Percentiles rank a stretch among this genome's conserved stretches.
Evolutionary conservation across 2,113 vertebrate species (phyloP).

Genomic region (Gracilinanus agilis): DNA sequence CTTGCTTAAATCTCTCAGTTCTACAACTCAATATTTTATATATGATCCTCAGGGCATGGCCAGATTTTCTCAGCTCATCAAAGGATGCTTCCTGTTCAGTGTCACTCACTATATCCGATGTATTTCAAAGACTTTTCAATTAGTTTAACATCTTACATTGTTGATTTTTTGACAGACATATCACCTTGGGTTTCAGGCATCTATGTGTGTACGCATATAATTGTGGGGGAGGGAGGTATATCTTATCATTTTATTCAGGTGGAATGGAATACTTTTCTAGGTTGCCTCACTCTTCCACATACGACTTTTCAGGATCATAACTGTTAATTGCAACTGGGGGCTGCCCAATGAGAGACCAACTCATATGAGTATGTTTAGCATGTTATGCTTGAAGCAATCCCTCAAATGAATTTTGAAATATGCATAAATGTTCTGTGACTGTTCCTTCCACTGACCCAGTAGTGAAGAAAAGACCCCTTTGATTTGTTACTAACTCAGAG

Average conservation of each 20-base stretch:
- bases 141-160: not conserved
- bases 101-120: not conserved
- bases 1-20: not conserved
- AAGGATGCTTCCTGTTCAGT: not conserved
- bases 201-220: not conserved
- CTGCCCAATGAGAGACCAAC: not conserved
- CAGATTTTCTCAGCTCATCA: not conserved
- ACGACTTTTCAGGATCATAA: not conserved
- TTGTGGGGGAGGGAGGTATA: not conserved
- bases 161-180: not conserved
- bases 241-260: not conserved
- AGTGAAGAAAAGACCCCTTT: not conserved
- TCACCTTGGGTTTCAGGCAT: not conserved
- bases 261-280: not conserved
- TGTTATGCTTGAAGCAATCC: not conserved
- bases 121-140: not conserved
- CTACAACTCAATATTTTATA: not conserved
- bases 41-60: not conserved
- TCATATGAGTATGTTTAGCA: not conserved
- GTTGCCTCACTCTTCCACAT: not conserved
- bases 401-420: not conserved
- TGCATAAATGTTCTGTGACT: not conserved
- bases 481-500: not conserved
- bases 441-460: not conserved
- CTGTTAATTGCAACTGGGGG: not conserved